Evolutionary conservation across 2,888 invertebrate species (phyloP), one percentile per base, ranked within the genome.

Genomic region (Smittia aterrima): DNA sequence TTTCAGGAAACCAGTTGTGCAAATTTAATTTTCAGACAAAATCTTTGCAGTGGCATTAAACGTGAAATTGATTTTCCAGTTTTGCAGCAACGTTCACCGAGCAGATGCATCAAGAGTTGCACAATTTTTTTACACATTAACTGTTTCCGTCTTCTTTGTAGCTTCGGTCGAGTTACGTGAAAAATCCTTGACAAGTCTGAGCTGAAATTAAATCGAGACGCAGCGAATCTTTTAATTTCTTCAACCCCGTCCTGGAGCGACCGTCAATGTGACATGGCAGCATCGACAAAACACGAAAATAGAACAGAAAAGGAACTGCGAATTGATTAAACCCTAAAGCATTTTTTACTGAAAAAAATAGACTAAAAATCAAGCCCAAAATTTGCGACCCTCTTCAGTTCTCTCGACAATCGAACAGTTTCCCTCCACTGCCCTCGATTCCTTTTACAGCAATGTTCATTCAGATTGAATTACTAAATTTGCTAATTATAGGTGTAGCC

Each of bases 391-490:
- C 27, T 64, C 64, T 64, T 64, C 64, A 27, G 64, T 18, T 22
- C 64, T 7, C 3, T 47, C n/a, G n/a, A 64, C 64, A 64, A 64
- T 64, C 22, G 64, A 64, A 64, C 64, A 64, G 27, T n/a, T 64
- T 58, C 58, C 58, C 58, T 58, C n/a, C 18, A 13, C 22, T 58
- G 58, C 58, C 64, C 58, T 27, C 22, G 64, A 64, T 64, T 58
- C 58, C 24, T 24, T 25, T 9, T 64, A 20, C 64, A 58, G 58
- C 20, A 58, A 22, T 66, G 66, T 66, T 32, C 66, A 66, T 66
- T 66, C 41, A 70, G 53, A 70, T 70, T 70, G 53, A 70, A 70
- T 70, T 70, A 70, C 70, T 53, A 53, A 70, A 70, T 70, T 70
- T 70, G 70, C 70, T 70, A 70, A 70, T 70, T 70, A 53, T 32